Evolutionary conservation across 2,113 vertebrate species (phyloP), one percentile per base, ranked within the genome.

Genomic region (Sarotherodon lohbergeri): DNA sequence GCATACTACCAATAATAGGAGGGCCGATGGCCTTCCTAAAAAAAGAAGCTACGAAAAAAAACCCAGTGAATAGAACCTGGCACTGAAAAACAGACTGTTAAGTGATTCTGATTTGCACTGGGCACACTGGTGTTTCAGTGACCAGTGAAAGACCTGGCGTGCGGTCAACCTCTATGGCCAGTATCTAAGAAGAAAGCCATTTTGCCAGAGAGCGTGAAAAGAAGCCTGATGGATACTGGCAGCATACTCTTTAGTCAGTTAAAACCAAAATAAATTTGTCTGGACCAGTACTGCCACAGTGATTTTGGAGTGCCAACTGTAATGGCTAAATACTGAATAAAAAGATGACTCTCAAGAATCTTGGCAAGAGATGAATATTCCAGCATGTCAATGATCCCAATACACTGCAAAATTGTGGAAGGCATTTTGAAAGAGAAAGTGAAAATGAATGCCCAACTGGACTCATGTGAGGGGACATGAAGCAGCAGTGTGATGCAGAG

Each of bases 321-420:
- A n/a, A 22, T 79, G 7, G 32, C 76, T 11, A 79, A 46, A 79
- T 36, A 36, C 29, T 6, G 3, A 48, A 73, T 73, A 29, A 46
- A 76, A 76, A 76, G 24, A 76, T 76, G 41, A 29, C 68, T 76
- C 68, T 76, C 41, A 29, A 27, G 14, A 76, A 48, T 27, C 48
- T 80, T 80, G 76, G 48, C 76, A 80, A 34, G 19, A 80, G 76
- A 22, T 80, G 19, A 54, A 22, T 54, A 34, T 80, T 54, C 32
- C 29, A 22, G 12, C 39, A 76, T 76, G 68, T 46, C 68, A 73
- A 46, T 17, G 68, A 76, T 48, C 68, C 24, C 68, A 48, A 48
- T 46, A 48, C 14, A 29, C 41, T 76, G 41, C 4, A 76, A 76
- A 76, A 46, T 27, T 46, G 39, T 43, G 22, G 66, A 73, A 46